Percentiles rank a stretch among this genome's conserved stretches.
phyloP scores from a whole-genome alignment of 1,140 invertebrate species.

The Drosophila tsacasi region DNA sequence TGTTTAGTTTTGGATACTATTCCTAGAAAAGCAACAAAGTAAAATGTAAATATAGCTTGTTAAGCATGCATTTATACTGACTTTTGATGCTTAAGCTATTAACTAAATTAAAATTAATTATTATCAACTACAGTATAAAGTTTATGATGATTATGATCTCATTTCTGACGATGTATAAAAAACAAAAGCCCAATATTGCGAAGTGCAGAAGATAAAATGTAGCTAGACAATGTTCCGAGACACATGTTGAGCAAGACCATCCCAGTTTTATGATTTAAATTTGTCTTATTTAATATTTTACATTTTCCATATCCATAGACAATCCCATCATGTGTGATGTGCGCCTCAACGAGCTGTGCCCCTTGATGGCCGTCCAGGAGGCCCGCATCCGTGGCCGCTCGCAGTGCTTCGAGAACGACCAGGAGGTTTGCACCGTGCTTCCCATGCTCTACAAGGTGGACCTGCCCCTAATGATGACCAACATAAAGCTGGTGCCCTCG shows the following conservation, averaged over 20 bases:
- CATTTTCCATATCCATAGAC: constrained; percentile 86
- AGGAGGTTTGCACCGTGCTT: constrained; percentile 85
- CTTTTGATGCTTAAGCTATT: background rate
- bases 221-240: background rate
- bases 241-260: background rate
- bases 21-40: too few species aligned
- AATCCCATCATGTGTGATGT: constrained; percentile 91
- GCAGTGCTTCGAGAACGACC: constrained; percentile 86
- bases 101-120: background rate
- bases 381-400: constrained; percentile 88
- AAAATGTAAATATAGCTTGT: background rate
- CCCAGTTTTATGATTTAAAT: background rate
- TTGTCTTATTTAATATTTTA: too few species aligned
- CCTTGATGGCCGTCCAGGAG: constrained; percentile 89
- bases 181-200: background rate
- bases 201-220: background rate
- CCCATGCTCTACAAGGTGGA: constrained; percentile 84
- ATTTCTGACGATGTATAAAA: background rate
- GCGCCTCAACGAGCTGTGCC: constrained; percentile 88
- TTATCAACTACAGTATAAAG: too few species aligned
- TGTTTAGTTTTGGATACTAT: background rate
- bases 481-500: constrained; percentile 70
- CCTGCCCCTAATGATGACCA: constrained; percentile 59
- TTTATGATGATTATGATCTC: background rate
- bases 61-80: too few species aligned